phyloP scores from a whole-genome alignment of 2,797 vertebrate genomes.

The Hirundo rustica region DNA sequence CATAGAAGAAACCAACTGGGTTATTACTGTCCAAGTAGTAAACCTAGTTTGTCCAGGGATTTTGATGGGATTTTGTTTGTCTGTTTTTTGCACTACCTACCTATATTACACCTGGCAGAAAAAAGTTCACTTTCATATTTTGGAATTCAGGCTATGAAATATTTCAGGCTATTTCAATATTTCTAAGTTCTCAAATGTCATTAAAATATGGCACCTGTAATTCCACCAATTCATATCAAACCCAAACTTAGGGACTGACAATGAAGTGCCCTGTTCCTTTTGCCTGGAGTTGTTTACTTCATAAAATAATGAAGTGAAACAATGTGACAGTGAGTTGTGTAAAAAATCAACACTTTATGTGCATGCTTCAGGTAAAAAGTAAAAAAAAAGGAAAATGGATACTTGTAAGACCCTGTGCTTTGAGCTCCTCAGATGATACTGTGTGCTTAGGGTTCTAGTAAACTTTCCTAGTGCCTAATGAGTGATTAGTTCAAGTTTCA shows the following conservation, averaged over 20 bases:
- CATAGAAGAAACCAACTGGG: not conserved
- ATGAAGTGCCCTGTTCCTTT: not conserved
- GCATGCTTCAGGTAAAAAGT: not conserved
- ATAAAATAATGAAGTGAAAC: not conserved
- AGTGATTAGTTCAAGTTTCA: constrained; percentile 9
- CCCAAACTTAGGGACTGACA: not conserved
- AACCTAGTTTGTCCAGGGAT: not conserved
- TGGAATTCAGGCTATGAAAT: not conserved
- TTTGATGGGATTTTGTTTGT: not conserved
- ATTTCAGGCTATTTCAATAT: not conserved
- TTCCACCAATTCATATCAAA: not conserved
- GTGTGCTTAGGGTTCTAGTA: not conserved
- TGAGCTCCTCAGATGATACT: not conserved
- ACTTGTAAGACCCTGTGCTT: not conserved
- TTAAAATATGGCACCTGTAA: not conserved
- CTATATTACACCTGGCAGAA: not conserved
- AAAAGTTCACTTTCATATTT: not conserved
- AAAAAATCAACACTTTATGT: not conserved
- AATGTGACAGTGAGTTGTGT: accelerated
- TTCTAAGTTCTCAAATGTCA: not conserved
- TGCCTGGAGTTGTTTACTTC: not conserved
- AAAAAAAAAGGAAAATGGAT: not conserved
- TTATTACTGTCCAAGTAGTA: not conserved
- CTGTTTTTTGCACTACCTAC: accelerated
- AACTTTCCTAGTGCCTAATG: not conserved